These are phyloP conservation scores for Drosophila erecta DNA, from an alignment of 1,140 invertebrate species.

Conservation along the genomic window DNA sequence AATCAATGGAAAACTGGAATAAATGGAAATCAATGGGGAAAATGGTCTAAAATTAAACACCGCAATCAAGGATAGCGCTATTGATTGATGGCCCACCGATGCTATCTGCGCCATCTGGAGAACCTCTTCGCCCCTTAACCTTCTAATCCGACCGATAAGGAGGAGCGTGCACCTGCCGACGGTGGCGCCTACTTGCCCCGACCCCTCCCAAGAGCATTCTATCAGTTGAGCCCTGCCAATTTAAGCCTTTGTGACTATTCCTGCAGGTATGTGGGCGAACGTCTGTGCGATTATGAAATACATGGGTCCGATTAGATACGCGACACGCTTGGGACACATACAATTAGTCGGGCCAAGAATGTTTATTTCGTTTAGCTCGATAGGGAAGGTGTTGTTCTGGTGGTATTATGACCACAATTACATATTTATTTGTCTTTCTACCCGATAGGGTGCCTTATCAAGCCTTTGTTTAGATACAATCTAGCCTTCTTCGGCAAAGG, in stretches of 20 bases:
- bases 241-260: constrained; percentile 3
- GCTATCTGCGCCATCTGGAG: not conserved
- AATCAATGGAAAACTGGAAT: constrained; percentile 30
- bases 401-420: constrained; percentile 65
- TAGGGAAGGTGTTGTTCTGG: constrained; percentile 26
- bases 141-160: constrained; percentile 12
- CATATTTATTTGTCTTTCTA: constrained; percentile 68
- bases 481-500: constrained; percentile 24
- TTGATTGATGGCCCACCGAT: constrained; percentile 27
- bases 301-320: constrained; percentile 65
- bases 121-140: constrained; percentile 5
- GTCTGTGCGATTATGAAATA: constrained; percentile 59
- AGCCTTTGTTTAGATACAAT: constrained; percentile 37
- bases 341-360: constrained; percentile 19
- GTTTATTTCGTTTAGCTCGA: constrained; percentile 15
- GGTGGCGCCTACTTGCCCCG: constrained; percentile 22
- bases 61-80: constrained; percentile 17
- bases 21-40: constrained; percentile 5
- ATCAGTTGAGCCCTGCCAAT: constrained; percentile 45
- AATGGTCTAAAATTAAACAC: constrained; percentile 32
- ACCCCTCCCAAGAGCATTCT: not conserved
- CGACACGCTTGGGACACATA: constrained; percentile 26
- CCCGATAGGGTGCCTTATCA: constrained; percentile 45
- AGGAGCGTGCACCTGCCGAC: constrained; percentile 7
- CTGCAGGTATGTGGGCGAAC: not conserved